Evolutionary conservation across 2,797 vertebrate genomes (phyloP), one percentile per base, ranked within the genome.

Genomic region (Trematomus bernacchii): DNA sequence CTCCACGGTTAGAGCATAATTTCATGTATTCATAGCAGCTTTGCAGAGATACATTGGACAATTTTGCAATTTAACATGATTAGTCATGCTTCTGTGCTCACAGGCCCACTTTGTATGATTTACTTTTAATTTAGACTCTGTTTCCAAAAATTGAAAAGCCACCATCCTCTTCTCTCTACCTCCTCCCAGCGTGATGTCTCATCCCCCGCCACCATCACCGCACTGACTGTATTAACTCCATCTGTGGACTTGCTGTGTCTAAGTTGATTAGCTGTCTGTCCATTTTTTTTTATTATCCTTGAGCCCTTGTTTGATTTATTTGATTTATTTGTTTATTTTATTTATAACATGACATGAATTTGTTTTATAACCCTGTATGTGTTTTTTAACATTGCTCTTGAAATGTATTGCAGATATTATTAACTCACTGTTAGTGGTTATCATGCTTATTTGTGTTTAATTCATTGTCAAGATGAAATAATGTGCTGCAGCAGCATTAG

Each of bases 141-240:
- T 54, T 72, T 48, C 50, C 67, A 52, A 68, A 74, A 81, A 83
- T 23, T 73, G 44, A 89, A 92, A 89, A 89, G 85, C 86, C 89
- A 66, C 82, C 84, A 82, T 88, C 75, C 66, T 82, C 79, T 80
- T 75, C 76, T 77, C 78, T 69, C 74, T 76, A n/a, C 77, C 69
- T 80, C 80, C 71, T 80, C 75, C 67, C 85, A 77, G 74, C 30
- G 13, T 87, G 71, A 76, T 46, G 71, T 79, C 71, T 91, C 82
- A 85, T 74, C 78, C 69, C 75, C 66, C 19, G 40, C 63, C 83
- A 77, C 74, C 87, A 75, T 82, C 83, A 48, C 81, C 51, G 43
- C 47, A 40, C 81, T 86, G 82, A 85, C 81, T 87, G 79, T 71
- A 84, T 92, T 95, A 93, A 93, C 90, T 70, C 66, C 82, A 89